Evolutionary conservation across 2,888 invertebrate genomes (phyloP).

Genomic region (Eilema griseolum): DNA sequence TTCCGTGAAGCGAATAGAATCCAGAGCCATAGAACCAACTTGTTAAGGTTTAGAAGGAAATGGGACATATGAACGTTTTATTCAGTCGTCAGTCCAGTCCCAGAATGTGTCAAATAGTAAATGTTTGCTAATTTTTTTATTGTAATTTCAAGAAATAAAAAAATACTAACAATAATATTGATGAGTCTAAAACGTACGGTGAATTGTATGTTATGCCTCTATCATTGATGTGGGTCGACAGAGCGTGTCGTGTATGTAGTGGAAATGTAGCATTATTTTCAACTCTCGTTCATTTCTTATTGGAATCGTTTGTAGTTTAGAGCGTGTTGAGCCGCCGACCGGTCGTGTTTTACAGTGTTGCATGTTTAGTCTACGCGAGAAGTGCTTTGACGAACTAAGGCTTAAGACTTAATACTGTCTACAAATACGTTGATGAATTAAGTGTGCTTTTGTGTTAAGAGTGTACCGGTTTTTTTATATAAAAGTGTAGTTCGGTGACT

Average conservation of each 20-base stretch:
- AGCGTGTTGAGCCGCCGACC: constrained; percentile 42
- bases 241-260: constrained; percentile 43
- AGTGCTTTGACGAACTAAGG: constrained; percentile 32
- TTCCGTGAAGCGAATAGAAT: too few species aligned
- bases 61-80: too few species aligned
- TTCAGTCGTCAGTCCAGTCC: too few species aligned
- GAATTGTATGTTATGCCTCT: constrained; percentile 29
- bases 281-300: constrained; percentile 39
- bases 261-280: constrained; percentile 41
- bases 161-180: background rate
- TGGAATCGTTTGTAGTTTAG: constrained; percentile 44
- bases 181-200: constrained; percentile 4
- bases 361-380: constrained; percentile 20
- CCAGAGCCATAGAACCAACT: too few species aligned
- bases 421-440: constrained; percentile 32
- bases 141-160: background rate
- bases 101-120: background rate
- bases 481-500: constrained; percentile 40
- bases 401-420: constrained; percentile 37
- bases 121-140: background rate
- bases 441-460: constrained; percentile 33
- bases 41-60: too few species aligned
- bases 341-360: constrained; percentile 32
- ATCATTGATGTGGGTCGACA: constrained; percentile 42
- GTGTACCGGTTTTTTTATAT: constrained; percentile 26